Evolutionary conservation across 2,113 vertebrate genomes (phyloP), one percentile per base, ranked within the genome.

Genomic region (Corythaixoides concolor): DNA sequence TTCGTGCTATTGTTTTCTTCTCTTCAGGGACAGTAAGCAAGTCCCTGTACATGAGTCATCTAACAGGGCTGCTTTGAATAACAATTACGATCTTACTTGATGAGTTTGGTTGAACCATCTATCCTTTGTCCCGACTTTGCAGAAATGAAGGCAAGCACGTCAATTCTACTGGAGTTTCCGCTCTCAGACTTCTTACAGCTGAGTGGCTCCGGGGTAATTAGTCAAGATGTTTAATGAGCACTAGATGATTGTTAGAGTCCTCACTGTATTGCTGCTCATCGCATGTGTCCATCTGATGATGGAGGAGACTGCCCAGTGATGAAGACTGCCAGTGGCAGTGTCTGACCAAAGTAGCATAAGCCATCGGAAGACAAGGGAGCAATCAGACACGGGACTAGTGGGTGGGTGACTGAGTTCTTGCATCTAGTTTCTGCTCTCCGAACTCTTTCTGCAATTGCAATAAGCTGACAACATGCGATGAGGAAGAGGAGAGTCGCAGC

Each of bases 251-350:
- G 21, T 3, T 60, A 39, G 45, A 67, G 58, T 59, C 32, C 39
- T 82, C 39, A 11, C 14, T 2, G 1, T 68, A 59, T 78, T 82
- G 73, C 81, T 12, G 9, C 41, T 88, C 11, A 2, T 47, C 5
- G 8, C 33, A 28, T 0, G 1, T 52, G n/a, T 81, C 43, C 32
- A 5, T 67, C 41, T 84, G 64, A 50, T 2, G 2, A 2, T 37
- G 80, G n/a, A 66, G 53, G 55, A 58, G 8, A 11, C 41, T 73
- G 45, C 24, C 30, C 9, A 3, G 66, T 43, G 27, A 6, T 32
- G 62, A 39, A 12, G 72, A 68, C 41, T 43, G 14, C 12, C 41
- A 83, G 55, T 37, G 50, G 26, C 79, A 35, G 47, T 39, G 88
- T 88, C 70, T 88, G 72, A 66, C 68, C 14, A 8, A 64, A 83